phyloP scores from a whole-genome alignment of 2,113 vertebrate species.

The Peromyscus californicus region DNA sequence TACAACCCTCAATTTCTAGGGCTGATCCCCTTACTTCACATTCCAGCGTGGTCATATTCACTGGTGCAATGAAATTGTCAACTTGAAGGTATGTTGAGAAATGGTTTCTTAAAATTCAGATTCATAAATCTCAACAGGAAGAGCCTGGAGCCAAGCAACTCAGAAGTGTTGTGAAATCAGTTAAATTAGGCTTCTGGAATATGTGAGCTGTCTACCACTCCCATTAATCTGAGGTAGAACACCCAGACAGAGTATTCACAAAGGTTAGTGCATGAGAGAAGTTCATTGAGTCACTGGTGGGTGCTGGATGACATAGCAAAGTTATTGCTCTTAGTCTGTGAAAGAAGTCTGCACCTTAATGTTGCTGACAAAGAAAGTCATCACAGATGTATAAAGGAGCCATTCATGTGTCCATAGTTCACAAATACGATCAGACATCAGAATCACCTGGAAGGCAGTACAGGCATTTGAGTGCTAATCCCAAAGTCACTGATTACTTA shows the following conservation, averaged over 20 bases:
- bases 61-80: conserved; percentile 61
- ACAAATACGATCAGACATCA: neutral
- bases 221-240: conserved; percentile 58
- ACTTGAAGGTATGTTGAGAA: conserved; percentile 49
- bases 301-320: neutral
- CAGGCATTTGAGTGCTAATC: neutral
- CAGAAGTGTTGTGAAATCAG: conserved; percentile 63
- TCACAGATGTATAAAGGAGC: neutral
- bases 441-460: neutral
- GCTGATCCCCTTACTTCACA: neutral
- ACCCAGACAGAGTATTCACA: conserved; percentile 55
- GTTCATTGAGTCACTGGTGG: conserved; percentile 17
- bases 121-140: conserved; percentile 66
- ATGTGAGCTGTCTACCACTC: conserved; percentile 52
- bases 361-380: neutral
- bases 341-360: neutral
- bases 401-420: neutral
- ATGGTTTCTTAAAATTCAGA: conserved; percentile 13
- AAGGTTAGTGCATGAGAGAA: conserved; percentile 41
- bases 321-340: neutral
- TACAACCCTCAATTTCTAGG: neutral
- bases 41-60: conserved; percentile 27
- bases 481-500: neutral
- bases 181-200: conserved; percentile 58
- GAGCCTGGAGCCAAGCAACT: conserved; percentile 26